A percentile compares a stretch with the other conserved stretches of the same genome.
Conservation (phyloP, 2,113 vertebrate species). For the Callionymus lyra region DNA sequence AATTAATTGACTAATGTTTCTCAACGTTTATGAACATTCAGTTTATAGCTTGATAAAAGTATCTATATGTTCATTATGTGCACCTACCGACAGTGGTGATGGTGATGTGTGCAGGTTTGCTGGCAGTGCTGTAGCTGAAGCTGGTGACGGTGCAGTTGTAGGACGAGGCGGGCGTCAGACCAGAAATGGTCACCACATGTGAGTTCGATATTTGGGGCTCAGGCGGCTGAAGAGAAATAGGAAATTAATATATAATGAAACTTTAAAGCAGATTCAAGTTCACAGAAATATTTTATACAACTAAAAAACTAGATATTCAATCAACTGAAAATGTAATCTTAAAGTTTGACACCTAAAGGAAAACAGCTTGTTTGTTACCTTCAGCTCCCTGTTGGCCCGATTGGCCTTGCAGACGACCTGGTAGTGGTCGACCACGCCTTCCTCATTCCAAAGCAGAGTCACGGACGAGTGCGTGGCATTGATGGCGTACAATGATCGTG, state of each 20-base stretch:
- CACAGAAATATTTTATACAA: too few species aligned
- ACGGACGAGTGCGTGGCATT: conserved; percentile 85
- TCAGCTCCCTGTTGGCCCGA: conserved; percentile 55
- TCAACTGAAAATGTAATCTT: too few species aligned
- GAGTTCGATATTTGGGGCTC: conserved; percentile 75
- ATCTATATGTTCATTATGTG: too few species aligned
- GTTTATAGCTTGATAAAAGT: too few species aligned
- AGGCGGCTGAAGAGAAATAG: conserved; percentile 30
- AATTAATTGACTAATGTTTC: too few species aligned
- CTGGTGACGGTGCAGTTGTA: conserved; percentile 91
- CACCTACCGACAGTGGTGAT: conserved; percentile 81
- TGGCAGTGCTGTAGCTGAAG: conserved; percentile 84
- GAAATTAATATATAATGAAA: too few species aligned
- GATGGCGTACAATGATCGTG: conserved; percentile 81
- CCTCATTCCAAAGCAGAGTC: conserved; percentile 90
- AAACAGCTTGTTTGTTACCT: conserved; percentile 62
- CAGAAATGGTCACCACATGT: conserved; percentile 77
- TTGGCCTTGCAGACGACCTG: conserved; percentile 76
- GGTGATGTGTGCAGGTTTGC: conserved; percentile 72
- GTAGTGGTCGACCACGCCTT: conserved; percentile 88
- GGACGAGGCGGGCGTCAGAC: conserved; percentile 74
- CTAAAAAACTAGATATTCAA: too few species aligned
- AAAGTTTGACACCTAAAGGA: too few species aligned
- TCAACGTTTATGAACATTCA: too few species aligned
- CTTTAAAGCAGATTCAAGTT: too few species aligned